These are phyloP conservation scores for Catostomus latipinnis DNA, from an alignment of 2,797 vertebrate genomes.

Conservation along the genomic window DNA sequence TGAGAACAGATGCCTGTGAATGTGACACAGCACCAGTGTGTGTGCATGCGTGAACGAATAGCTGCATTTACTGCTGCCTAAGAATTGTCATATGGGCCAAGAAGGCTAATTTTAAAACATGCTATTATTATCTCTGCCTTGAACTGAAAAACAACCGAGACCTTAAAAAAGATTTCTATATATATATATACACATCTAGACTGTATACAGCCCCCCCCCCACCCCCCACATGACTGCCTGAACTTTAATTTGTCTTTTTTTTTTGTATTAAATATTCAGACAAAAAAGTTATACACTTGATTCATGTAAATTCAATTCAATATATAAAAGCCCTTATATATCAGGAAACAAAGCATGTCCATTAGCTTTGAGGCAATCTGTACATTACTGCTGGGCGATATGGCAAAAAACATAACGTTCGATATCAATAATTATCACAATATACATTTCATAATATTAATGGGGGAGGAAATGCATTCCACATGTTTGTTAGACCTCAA, in stretches of 20 bases:
- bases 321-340: background rate
- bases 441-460: too few species aligned
- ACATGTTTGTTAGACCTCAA: too few species aligned
- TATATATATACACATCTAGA: slow-evolving; percentile 68
- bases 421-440: too few species aligned
- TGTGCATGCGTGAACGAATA: slow-evolving; percentile 69
- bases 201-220: slow-evolving; percentile 21
- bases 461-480: too few species aligned
- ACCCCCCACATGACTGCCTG: slow-evolving; percentile 54
- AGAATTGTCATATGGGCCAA: slow-evolving; percentile 69
- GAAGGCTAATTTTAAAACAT: slow-evolving; percentile 71
- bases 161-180: slow-evolving; percentile 79
- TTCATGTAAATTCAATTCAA: background rate
- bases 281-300: background rate
- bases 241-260: background rate
- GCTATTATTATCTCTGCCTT: slow-evolving; percentile 75
- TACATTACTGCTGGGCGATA: too few species aligned
- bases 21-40: slow-evolving; percentile 23
- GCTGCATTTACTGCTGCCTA: slow-evolving; percentile 55
- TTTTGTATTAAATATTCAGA: background rate
- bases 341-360: background rate
- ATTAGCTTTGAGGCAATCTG: too few species aligned
- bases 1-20: slow-evolving; percentile 49
- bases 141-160: slow-evolving; percentile 53
- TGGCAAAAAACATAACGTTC: too few species aligned